These are phyloP conservation scores for Eupithecia subumbrata DNA, from an alignment of 2,888 invertebrate genomes.

Conservation along the genomic window DNA sequence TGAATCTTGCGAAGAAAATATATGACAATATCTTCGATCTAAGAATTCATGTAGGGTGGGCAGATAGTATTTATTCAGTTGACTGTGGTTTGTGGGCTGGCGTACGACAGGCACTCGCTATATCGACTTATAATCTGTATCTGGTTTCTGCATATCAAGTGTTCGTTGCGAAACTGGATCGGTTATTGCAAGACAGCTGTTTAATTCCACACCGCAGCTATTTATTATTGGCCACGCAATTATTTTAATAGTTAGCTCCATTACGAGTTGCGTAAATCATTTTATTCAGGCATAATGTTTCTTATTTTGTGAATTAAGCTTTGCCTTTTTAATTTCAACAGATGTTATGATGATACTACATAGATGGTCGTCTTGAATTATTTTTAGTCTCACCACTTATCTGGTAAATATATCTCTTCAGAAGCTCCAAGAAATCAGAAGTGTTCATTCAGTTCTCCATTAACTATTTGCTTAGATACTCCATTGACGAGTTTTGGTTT, in stretches of 20 bases:
- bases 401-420: neutral
- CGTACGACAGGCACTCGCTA: slow-evolving; percentile 73
- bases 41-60: neutral
- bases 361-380: neutral
- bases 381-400: neutral
- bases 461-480: slow-evolving; percentile 31
- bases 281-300: slow-evolving; percentile 35
- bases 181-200: slow-evolving; percentile 58
- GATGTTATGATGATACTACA: neutral
- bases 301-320: neutral
- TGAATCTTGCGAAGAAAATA: neutral
- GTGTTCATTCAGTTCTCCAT: slow-evolving; percentile 25
- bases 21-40: neutral
- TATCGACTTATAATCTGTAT: slow-evolving; percentile 68
- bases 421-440: slow-evolving; percentile 25
- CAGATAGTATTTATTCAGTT: neutral
- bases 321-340: neutral
- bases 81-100: slow-evolving; percentile 49
- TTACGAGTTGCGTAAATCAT: slow-evolving; percentile 29
- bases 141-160: slow-evolving; percentile 74
- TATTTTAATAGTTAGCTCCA: slow-evolving; percentile 46
- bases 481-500: slow-evolving; percentile 26
- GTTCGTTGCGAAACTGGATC: slow-evolving; percentile 64
- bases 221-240: slow-evolving; percentile 50
- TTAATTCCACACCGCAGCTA: slow-evolving; percentile 54